Evolutionary conservation across 64 coral and sea anemone genomes (phyloP).

Genomic region (Montipora sp.): DNA sequence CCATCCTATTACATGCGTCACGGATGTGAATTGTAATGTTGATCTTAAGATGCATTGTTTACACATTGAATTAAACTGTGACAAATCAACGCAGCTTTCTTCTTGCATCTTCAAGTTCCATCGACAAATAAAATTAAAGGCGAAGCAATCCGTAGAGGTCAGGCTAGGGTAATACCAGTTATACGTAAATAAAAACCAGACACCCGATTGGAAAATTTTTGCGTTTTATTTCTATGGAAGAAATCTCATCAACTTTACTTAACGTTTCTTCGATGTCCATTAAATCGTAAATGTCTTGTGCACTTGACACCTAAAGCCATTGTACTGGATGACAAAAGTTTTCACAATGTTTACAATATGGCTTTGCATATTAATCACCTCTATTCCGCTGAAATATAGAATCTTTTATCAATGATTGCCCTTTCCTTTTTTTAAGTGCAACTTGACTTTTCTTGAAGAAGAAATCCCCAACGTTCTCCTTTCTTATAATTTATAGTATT

Average conservation of each 20-base stretch:
- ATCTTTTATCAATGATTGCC: background rate
- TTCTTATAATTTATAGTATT: conserved; percentile 23
- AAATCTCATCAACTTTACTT: conserved; percentile 18
- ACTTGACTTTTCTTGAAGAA: background rate
- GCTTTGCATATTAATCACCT: conserved; percentile 41
- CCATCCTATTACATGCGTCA: background rate
- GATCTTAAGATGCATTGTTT: background rate
- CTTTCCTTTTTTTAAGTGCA: background rate
- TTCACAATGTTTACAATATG: conserved; percentile 46
- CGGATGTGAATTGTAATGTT: background rate
- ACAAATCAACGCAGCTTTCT: background rate
- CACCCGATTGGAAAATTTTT: background rate
- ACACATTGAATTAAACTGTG: background rate
- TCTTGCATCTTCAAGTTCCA: background rate
- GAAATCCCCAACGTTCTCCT: background rate
- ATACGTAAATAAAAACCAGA: background rate
- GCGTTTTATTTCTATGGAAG: background rate
- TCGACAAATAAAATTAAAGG: background rate
- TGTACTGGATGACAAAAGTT: conserved; percentile 65
- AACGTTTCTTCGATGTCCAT: background rate
- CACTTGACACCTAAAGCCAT: conserved; percentile 36
- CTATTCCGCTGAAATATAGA: background rate
- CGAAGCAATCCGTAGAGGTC: background rate
- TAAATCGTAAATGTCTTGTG: conserved; percentile 55
- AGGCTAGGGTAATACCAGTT: background rate